phyloP scores from a whole-genome alignment of 2,888 invertebrate genomes.

The Pyralis farinalis region DNA sequence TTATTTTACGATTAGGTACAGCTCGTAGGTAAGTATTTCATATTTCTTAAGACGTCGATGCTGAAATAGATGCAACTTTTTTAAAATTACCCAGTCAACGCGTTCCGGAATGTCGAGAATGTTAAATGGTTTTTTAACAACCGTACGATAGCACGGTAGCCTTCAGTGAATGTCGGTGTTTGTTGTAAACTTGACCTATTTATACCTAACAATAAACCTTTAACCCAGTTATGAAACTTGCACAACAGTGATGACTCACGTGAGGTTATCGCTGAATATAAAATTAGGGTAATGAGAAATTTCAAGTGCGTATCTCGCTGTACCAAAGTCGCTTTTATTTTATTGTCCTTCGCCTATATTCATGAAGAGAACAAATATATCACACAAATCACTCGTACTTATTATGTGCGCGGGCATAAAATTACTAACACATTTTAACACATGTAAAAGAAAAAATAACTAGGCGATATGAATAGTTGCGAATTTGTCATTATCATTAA shows the following conservation, averaged over 20 bases:
- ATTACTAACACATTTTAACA: no score
- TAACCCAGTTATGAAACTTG: conserved; percentile 59
- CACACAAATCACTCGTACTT: conserved; percentile 1
- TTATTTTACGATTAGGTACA: no score
- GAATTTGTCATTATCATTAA: no score
- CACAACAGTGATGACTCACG: conserved; percentile 50
- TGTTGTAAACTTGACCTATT: conserved; percentile 60
- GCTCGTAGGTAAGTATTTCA: no score
- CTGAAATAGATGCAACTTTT: no score
- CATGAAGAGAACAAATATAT: conserved; percentile 4
- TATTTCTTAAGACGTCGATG: no score
- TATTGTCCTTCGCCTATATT: conserved; percentile 26
- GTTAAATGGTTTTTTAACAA: conserved; percentile 3
- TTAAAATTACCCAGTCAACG: neutral
- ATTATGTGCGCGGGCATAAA: neutral
- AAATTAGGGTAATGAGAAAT: conserved; percentile 43
- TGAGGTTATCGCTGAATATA: conserved; percentile 31
- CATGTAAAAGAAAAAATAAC: neutral
- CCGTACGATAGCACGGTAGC: neutral
- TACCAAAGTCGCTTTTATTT: conserved; percentile 20
- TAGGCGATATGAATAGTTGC: neutral
- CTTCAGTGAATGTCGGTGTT: conserved; percentile 15
- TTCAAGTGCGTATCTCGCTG: conserved; percentile 24
- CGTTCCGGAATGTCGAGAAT: conserved; percentile 1
- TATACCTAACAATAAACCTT: conserved; percentile 46